phyloP scores from a whole-genome alignment of 1,140 invertebrate species.

The Ooceraea biroi region DNA sequence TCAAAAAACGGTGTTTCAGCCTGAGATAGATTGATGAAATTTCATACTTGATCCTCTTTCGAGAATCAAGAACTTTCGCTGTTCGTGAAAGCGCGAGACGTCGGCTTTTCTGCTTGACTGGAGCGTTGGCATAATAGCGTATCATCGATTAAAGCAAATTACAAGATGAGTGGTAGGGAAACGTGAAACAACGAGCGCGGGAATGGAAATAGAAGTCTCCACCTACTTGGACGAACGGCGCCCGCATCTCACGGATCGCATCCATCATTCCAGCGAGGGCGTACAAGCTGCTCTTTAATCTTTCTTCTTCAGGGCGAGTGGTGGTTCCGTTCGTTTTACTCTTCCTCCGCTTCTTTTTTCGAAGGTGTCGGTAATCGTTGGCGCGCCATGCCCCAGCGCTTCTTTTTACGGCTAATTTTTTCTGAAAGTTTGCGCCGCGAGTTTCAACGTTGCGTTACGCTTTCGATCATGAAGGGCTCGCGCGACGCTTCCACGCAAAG shows the following conservation, averaged over 20 bases:
- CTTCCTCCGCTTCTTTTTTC: slow-evolving; percentile 45
- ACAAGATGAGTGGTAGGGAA: slow-evolving; percentile 41
- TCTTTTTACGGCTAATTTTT: no score
- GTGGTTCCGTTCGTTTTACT: slow-evolving; percentile 69
- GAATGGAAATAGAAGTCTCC: slow-evolving; percentile 84
- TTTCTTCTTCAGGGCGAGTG: slow-evolving; percentile 77
- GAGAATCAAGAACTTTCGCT: background rate
- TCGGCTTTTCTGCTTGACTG: background rate
- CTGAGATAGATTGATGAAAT: no score
- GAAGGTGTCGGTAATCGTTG: slow-evolving; percentile 45
- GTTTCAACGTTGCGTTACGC: background rate
- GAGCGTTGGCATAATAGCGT: background rate
- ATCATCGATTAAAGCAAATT: slow-evolving; percentile 35
- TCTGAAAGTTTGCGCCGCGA: no score
- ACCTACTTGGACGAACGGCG: slow-evolving; percentile 80
- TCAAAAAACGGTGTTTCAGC: no score
- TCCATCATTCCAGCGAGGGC: slow-evolving; percentile 86
- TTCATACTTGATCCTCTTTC: no score
- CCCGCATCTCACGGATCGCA: slow-evolving; percentile 81
- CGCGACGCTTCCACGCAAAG: background rate
- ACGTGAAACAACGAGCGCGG: slow-evolving; percentile 71
- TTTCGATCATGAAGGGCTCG: background rate
- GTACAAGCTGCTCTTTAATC: slow-evolving; percentile 86
- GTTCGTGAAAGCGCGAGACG: no score
- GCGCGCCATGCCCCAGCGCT: background rate